Evolutionary conservation across 1,140 invertebrate genomes (phyloP).

Genomic region (Trachymyrmex septentrionalis): DNA sequence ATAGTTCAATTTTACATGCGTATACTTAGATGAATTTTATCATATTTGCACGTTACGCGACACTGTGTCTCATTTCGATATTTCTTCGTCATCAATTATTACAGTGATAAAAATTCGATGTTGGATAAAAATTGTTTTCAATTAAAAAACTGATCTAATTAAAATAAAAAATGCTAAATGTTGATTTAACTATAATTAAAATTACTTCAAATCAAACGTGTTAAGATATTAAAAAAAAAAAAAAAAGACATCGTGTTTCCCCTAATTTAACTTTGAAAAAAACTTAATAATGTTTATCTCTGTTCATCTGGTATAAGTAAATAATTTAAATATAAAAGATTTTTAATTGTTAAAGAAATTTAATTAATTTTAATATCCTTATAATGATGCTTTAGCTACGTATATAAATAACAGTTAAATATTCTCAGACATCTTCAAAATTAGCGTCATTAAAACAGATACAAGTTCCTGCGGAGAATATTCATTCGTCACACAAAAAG

Average conservation of each 20-base stretch:
- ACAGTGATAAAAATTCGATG: too few relatives aligned
- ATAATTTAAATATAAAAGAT: not conserved
- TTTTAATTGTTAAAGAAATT: not conserved
- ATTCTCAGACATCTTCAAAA: not conserved
- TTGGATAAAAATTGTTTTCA: too few relatives aligned
- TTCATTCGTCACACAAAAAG: constrained; percentile 22
- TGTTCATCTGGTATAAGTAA: not conserved
- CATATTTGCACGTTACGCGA: too few relatives aligned
- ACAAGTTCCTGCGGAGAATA: not conserved
- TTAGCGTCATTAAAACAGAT: constrained; percentile 2
- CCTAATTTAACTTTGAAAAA: not conserved
- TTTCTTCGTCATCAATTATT: too few relatives aligned
- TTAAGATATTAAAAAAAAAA: not conserved
- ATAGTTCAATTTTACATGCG: not conserved
- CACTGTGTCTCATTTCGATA: too few relatives aligned
- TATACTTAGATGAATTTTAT: not conserved
- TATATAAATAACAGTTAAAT: not conserved
- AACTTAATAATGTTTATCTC: not conserved
- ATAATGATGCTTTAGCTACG: not conserved
- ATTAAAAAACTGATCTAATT: not conserved
- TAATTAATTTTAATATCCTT: not conserved
- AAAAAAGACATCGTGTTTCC: not conserved
- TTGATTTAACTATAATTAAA: not conserved
- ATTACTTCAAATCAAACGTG: not conserved
- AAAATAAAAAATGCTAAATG: not conserved